phyloP scores from a whole-genome alignment of 1,140 invertebrate genomes.

The Vollenhovia emeryi region DNA sequence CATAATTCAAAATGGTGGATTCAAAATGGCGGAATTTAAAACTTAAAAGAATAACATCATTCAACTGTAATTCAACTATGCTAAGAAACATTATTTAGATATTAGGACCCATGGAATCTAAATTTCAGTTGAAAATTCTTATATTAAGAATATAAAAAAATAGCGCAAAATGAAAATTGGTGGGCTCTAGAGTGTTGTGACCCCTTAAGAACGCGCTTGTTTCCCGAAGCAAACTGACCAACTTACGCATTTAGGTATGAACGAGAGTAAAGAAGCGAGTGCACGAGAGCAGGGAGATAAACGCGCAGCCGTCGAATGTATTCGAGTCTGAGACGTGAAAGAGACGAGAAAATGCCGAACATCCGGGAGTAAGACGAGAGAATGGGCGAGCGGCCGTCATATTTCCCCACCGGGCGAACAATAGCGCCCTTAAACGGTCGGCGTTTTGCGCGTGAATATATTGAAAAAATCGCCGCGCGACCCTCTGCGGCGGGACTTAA shows the following conservation, averaged over 20 bases:
- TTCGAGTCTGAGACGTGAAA: constrained; percentile 10
- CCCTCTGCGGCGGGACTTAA: constrained; percentile 22
- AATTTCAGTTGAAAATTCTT: too few species aligned
- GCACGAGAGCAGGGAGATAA: constrained; percentile 38
- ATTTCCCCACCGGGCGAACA: constrained; percentile 67
- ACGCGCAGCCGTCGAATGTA: not conserved
- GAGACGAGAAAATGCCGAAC: constrained; percentile 29
- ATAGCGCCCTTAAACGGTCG: constrained; percentile 72
- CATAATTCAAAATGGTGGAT: too few species aligned
- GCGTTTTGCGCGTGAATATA: constrained; percentile 68
- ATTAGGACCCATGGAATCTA: too few species aligned
- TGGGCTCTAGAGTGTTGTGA: too few species aligned
- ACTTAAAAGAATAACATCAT: too few species aligned
- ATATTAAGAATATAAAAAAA: too few species aligned
- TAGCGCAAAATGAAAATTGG: too few species aligned
- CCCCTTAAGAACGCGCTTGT: not conserved
- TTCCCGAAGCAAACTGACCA: constrained; percentile 2
- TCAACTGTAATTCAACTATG: too few species aligned
- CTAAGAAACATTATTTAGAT: too few species aligned
- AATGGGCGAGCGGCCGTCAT: constrained; percentile 45
- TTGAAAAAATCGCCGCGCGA: constrained; percentile 65
- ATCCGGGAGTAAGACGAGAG: constrained; percentile 26
- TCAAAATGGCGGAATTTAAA: too few species aligned
- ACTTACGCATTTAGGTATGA: constrained; percentile 34
- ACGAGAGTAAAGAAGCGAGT: not conserved